A percentile compares a stretch with the other conserved stretches of the same genome.
These are phyloP conservation scores for Lithophane socia DNA, from an alignment of 2,888 invertebrate species.

Conservation along the genomic window DNA sequence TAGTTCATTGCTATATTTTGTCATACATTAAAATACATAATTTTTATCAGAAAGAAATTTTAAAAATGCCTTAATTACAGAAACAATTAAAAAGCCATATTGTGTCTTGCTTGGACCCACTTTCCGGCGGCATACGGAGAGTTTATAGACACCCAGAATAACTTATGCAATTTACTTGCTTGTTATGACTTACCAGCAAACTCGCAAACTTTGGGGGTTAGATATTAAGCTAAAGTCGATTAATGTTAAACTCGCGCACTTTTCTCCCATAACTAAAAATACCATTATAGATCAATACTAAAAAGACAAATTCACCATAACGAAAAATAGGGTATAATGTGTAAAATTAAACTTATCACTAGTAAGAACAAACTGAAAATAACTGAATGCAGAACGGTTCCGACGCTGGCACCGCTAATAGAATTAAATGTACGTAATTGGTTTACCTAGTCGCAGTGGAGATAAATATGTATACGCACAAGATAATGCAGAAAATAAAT, in stretches of 20 bases:
- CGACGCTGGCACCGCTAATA: constrained; percentile 75
- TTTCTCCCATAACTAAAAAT: constrained; percentile 65
- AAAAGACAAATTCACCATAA: background rate
- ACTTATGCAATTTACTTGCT: constrained; percentile 6
- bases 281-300: constrained; percentile 47
- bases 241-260: constrained; percentile 71
- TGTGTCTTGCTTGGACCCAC: no score
- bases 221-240: constrained; percentile 59
- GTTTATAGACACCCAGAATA: background rate
- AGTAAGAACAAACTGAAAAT: constrained; percentile 58
- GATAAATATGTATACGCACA: constrained; percentile 52
- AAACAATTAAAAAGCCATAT: no score
- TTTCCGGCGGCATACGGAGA: no score
- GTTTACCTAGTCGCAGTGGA: constrained; percentile 74
- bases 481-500: constrained; percentile 52
- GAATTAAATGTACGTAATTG: constrained; percentile 82
- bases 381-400: constrained; percentile 67
- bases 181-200: constrained; percentile 74
- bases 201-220: constrained; percentile 68
- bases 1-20: constrained; percentile 20
- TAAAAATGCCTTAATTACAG: background rate
- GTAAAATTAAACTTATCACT: constrained; percentile 40
- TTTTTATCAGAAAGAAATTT: background rate
- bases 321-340: background rate
- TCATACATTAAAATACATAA: constrained; percentile 2